Conservation (phyloP, 1,140 invertebrate species). For the Drosophila teissieri region DNA sequence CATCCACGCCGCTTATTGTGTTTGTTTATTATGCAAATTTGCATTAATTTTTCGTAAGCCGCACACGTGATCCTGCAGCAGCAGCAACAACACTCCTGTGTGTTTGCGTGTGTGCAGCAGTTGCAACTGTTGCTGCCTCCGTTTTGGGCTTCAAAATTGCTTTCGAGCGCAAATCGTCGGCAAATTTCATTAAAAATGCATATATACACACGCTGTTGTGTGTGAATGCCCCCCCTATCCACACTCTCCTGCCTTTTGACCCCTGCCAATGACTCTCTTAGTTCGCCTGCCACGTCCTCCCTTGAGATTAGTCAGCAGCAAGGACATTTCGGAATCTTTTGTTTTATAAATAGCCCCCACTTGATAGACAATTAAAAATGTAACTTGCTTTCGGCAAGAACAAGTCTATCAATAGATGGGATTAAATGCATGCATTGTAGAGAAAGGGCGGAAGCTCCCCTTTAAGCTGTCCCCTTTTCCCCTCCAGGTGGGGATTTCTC, state of each 20-base stretch:
- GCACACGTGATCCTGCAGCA: constrained; percentile 55
- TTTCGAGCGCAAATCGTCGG: constrained; percentile 54
- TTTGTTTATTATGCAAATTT: constrained; percentile 81
- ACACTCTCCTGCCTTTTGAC: background rate
- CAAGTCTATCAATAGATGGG: constrained; percentile 66
- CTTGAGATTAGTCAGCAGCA: constrained; percentile 42
- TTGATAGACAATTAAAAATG: constrained; percentile 79
- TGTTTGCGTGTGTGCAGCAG: constrained; percentile 20
- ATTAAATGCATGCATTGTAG: background rate
- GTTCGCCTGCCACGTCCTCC: constrained; percentile 10
- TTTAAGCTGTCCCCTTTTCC: constrained; percentile 10
- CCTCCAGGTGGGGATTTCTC: constrained; percentile 19
- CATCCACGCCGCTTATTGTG: constrained; percentile 56
- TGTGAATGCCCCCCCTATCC: background rate
- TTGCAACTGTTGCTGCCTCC: constrained; percentile 42
- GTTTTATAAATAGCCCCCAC: constrained; percentile 65
- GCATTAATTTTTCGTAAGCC: constrained; percentile 68
- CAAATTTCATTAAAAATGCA: constrained; percentile 70
- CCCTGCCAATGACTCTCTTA: constrained; percentile 1
- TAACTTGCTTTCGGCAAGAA: constrained; percentile 37
- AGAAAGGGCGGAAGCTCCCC: background rate
- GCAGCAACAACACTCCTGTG: background rate
- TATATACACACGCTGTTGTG: constrained; percentile 18
- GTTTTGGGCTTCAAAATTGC: constrained; percentile 59
- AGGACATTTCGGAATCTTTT: constrained; percentile 70